phyloP scores from a whole-genome alignment of 1,140 invertebrate genomes.

The Ptiloglossa arizonensis region DNA sequence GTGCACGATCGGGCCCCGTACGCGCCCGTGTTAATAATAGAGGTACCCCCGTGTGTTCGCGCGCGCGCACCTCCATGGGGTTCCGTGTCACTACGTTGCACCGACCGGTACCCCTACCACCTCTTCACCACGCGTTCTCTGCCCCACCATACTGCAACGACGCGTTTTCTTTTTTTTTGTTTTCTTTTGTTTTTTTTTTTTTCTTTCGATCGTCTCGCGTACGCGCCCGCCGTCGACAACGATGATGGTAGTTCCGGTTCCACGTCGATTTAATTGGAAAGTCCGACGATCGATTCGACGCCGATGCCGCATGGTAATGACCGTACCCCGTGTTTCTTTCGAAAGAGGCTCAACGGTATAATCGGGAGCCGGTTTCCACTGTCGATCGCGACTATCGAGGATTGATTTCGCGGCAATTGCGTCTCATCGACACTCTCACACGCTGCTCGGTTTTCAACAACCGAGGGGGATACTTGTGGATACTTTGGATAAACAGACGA shows the following conservation, averaged over 20 bases:
- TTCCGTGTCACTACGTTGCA: slow-evolving; percentile 54
- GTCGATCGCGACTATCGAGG: slow-evolving; percentile 25
- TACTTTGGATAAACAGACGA: no score
- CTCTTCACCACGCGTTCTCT: no score
- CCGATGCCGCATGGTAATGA: slow-evolving; percentile 51
- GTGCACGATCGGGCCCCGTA: slow-evolving; percentile 29
- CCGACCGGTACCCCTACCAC: no score
- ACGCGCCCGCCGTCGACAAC: not conserved
- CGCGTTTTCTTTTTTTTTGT: slow-evolving; percentile 14
- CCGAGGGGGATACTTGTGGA: no score
- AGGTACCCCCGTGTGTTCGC: slow-evolving; percentile 44
- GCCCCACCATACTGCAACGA: slow-evolving; percentile 8
- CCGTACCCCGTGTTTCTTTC: slow-evolving; percentile 43
- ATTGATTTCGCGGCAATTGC: slow-evolving; percentile 49
- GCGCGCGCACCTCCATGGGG: slow-evolving; percentile 32
- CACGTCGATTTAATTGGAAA: slow-evolving; percentile 59
- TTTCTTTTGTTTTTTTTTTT: no score
- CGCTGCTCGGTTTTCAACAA: no score
- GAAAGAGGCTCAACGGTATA: slow-evolving; percentile 49
- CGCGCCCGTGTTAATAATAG: slow-evolving; percentile 55
- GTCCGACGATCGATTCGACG: slow-evolving; percentile 49
- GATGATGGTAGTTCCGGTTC: slow-evolving; percentile 27
- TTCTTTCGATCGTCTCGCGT: no score
- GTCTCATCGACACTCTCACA: not conserved
- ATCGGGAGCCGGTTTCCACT: slow-evolving; percentile 50